Conservation (phyloP, 2,797 vertebrate genomes). For the Scleropages formosus region DNA sequence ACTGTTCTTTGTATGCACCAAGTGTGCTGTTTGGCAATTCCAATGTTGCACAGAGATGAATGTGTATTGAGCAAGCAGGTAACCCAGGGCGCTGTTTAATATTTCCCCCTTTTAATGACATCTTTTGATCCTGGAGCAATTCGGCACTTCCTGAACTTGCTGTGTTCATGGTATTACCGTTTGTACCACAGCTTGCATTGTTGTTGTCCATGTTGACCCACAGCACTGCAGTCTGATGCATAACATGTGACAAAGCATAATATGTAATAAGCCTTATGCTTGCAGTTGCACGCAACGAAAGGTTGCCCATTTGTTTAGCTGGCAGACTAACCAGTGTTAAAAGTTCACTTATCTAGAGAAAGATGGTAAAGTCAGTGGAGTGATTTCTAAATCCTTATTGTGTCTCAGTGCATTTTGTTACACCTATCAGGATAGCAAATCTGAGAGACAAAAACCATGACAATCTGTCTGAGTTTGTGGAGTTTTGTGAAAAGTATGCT, state of each 20-base stretch:
- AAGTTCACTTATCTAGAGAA: neutral
- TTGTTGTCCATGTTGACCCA: neutral
- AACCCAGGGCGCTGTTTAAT: neutral
- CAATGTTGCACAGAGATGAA: conserved; percentile 9
- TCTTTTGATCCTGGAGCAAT: neutral
- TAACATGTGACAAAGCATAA: neutral
- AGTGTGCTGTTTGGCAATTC: neutral
- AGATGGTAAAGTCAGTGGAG: neutral
- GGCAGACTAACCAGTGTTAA: neutral
- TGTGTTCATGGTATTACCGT: neutral
- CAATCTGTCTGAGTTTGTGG: neutral
- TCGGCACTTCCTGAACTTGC: neutral
- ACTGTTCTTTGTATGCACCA: neutral
- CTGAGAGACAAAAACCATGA: neutral
- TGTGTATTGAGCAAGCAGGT: neutral
- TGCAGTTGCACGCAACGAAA: neutral
- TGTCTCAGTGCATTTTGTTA: neutral
- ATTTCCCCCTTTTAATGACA: neutral
- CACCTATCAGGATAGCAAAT: neutral
- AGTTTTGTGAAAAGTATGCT: no score
- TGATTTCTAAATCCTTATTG: neutral
- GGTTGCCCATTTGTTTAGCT: neutral
- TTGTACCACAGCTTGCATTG: no score
- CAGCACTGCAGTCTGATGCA: neutral
- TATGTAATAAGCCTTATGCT: neutral